A percentile compares a stretch with the other conserved stretches of the same genome.
Evolutionary conservation across 1,140 invertebrate species (phyloP).

Genomic region (Thaumatotibia leucotreta): DNA sequence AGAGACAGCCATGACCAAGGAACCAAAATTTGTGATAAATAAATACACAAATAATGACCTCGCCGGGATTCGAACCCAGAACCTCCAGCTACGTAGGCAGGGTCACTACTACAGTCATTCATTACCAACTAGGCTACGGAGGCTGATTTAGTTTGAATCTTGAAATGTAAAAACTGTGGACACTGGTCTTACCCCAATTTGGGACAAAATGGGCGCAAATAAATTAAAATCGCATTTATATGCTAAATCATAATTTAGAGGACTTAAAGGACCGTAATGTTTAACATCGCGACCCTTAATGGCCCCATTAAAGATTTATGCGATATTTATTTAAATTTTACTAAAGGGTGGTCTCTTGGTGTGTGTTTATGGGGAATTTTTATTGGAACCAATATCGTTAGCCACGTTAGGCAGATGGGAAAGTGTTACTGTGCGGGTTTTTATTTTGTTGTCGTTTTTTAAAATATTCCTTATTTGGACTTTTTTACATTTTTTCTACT

Average conservation of each 20-base stretch:
- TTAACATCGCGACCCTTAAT: neutral
- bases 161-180: neutral
- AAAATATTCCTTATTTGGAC: too few relatives aligned
- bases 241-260: slow-evolving; percentile 1
- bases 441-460: too few relatives aligned
- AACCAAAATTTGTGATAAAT: too few relatives aligned
- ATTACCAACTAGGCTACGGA: too few relatives aligned
- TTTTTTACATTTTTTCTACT: too few relatives aligned
- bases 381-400: neutral
- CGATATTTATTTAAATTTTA: neutral
- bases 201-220: neutral
- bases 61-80: too few relatives aligned
- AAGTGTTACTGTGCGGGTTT: neutral
- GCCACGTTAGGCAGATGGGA: neutral
- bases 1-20: too few relatives aligned
- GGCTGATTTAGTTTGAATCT: too few relatives aligned
- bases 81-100: too few relatives aligned
- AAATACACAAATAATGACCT: too few relatives aligned
- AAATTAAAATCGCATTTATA: neutral
- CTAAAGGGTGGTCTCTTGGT: neutral
- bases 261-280: neutral
- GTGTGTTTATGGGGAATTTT: neutral
- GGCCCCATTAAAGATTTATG: slow-evolving; percentile 2
- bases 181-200: neutral
- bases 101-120: too few relatives aligned